Evolutionary conservation across 2,797 vertebrate species (phyloP).

Genomic region (Podarcis siculus): DNA sequence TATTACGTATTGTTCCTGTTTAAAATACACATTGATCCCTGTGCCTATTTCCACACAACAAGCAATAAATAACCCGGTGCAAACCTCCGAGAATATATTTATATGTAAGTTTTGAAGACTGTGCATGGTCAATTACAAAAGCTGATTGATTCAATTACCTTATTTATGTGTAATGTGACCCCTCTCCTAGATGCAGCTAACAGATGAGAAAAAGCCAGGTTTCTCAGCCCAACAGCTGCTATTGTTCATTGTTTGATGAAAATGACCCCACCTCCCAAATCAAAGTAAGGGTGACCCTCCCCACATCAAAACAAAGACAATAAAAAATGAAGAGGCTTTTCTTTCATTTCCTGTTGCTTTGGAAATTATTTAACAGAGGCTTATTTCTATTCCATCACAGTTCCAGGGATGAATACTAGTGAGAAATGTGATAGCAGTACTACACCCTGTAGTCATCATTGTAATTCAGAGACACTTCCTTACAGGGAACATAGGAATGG

Average conservation of each 20-base stretch:
- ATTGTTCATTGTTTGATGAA: not conserved
- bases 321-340: fast-evolving
- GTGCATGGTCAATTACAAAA: constrained; percentile 28
- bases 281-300: not conserved
- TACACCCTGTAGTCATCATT: not conserved
- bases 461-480: not conserved
- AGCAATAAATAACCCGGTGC: constrained; percentile 25
- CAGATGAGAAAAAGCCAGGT: not conserved
- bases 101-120: constrained; percentile 26
- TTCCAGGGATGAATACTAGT: not conserved
- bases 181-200: not conserved
- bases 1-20: constrained; percentile 31
- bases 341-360: not conserved
- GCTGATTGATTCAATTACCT: constrained; percentile 1
- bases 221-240: not conserved
- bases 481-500: not conserved
- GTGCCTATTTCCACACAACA: constrained; percentile 7
- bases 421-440: not conserved
- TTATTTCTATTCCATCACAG: not conserved
- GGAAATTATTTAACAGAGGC: not conserved
- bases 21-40: constrained; percentile 25
- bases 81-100: constrained; percentile 25
- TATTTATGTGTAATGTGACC: constrained; percentile 2
- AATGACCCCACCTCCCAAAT: not conserved
- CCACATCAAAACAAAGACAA: not conserved